Evolutionary conservation across 2,797 vertebrate species (phyloP), one percentile per base, ranked within the genome.

Genomic region (Cryptoblepharus egeriae): DNA sequence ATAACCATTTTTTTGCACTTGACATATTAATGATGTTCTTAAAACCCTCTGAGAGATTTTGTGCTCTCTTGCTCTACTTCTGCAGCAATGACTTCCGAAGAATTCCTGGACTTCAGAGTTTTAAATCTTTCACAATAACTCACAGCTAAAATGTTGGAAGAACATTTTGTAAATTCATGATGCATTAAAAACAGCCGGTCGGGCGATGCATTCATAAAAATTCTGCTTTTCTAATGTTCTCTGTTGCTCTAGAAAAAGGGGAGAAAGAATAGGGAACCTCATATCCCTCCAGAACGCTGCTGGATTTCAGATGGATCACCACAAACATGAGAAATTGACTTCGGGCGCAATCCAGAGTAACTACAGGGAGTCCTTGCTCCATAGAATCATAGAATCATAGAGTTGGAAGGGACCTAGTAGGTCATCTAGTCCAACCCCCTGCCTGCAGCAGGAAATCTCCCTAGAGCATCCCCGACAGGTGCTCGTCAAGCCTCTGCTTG

Each of bases 71-170:
- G 90, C 78, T 91, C 78, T 88, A 84, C 87, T 92, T 84, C 92
- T 90, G 85, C 85, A 90, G 90, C 85, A 86, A 91, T 65, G 80
- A 87, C 85, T 90, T 88, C 90, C 87, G 89, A 92, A 91, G 91
- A 93, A 93, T 90, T 92, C 88, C 85, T 91, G 91, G 85, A 88
- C 91, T 90, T 92, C 75, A 88, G 86, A 91, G 87, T 87, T 91
- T 85, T 88, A 81, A 67, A 81, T 72, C 73, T 81, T 81, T 80
- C 60, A 57, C 52, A 91, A 76, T 89, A 90, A 90, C 87, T 88
- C 87, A 87, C 84, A 90, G 88, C 85, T 85, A 93, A 90, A 88
- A 91, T 87, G 81, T 88, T 93, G 89, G 89, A 93, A 93, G 86
- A 81, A 92, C 84, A 85, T 90, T 83, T 92, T 84, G 87, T 84